phyloP scores from a whole-genome alignment of 2,113 vertebrate species.

The Fukomys damarensis region DNA sequence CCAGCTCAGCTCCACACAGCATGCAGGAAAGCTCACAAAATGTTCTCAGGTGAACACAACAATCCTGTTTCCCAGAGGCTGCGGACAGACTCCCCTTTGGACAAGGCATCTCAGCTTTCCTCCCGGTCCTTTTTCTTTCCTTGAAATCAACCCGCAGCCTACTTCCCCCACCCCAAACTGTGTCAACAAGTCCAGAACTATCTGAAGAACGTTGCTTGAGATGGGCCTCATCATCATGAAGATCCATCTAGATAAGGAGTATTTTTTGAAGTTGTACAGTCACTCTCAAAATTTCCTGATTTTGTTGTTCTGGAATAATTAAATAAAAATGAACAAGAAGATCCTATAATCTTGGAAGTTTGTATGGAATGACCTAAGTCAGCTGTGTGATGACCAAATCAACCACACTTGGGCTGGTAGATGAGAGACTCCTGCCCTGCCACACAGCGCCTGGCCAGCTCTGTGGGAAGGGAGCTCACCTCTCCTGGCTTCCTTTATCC shows the following conservation, averaged over 20 bases:
- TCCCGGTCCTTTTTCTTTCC: background rate
- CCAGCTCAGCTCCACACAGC: background rate
- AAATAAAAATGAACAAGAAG: background rate
- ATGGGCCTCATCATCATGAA: accelerated
- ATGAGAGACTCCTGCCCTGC: too few species aligned
- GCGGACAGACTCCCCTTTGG: background rate
- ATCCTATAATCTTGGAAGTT: background rate
- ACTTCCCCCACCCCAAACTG: background rate
- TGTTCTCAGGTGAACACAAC: background rate
- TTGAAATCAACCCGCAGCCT: background rate
- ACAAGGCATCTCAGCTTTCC: background rate
- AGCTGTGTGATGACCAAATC: background rate
- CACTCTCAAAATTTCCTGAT: background rate
- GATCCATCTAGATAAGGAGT: background rate
- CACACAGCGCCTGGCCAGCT: too few species aligned
- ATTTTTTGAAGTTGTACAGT: background rate
- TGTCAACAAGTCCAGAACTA: background rate
- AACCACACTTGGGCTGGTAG: background rate
- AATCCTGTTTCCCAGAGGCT: background rate
- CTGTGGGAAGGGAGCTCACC: background rate
- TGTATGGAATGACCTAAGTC: background rate
- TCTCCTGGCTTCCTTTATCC: background rate
- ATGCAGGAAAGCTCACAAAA: accelerated
- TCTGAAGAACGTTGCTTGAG: background rate
- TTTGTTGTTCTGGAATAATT: background rate